Evolutionary conservation across 2,888 invertebrate species (phyloP).

Genomic region (Campaea margaritaria): DNA sequence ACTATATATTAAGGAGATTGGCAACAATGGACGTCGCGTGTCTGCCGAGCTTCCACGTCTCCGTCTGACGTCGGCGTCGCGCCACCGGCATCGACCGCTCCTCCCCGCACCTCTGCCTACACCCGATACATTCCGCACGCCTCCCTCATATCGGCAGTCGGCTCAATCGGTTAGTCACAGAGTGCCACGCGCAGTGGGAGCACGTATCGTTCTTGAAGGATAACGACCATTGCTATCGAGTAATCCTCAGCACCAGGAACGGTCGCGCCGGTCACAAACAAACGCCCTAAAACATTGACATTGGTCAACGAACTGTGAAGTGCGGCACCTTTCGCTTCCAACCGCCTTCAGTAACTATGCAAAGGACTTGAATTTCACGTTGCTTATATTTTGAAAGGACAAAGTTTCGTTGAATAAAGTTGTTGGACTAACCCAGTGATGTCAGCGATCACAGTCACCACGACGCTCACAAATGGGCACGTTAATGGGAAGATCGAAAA

Average conservation of each 20-base stretch:
- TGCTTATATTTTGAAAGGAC: conserved; percentile 34
- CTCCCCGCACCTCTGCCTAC: conserved; percentile 51
- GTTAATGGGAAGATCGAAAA: conserved; percentile 70
- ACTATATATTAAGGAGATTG: too few species aligned
- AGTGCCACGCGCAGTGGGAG: conserved; percentile 49
- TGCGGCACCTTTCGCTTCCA: conserved; percentile 28
- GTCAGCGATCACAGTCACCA: conserved; percentile 76
- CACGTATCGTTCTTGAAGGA: conserved; percentile 42
- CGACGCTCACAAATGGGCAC: conserved; percentile 73
- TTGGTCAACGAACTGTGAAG: conserved; percentile 42
- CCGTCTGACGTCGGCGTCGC: conserved; percentile 70
- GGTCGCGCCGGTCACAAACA: conserved; percentile 43
- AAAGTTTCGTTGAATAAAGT: conserved; percentile 33
- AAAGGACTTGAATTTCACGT: conserved; percentile 29
- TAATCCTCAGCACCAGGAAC: conserved; percentile 37
- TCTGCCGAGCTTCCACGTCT: conserved; percentile 77
- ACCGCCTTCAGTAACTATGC: conserved; percentile 16
- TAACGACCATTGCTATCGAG: conserved; percentile 27
- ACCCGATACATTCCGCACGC: conserved; percentile 61
- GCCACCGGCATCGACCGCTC: conserved; percentile 71
- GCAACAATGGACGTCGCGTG: conserved; percentile 70
- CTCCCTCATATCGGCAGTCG: conserved; percentile 47
- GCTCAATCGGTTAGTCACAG: conserved; percentile 54
- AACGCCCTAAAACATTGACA: conserved; percentile 32
- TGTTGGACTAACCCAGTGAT: conserved; percentile 53